Conservation (phyloP, 2,113 vertebrate species). For the Zapornia atra region DNA sequence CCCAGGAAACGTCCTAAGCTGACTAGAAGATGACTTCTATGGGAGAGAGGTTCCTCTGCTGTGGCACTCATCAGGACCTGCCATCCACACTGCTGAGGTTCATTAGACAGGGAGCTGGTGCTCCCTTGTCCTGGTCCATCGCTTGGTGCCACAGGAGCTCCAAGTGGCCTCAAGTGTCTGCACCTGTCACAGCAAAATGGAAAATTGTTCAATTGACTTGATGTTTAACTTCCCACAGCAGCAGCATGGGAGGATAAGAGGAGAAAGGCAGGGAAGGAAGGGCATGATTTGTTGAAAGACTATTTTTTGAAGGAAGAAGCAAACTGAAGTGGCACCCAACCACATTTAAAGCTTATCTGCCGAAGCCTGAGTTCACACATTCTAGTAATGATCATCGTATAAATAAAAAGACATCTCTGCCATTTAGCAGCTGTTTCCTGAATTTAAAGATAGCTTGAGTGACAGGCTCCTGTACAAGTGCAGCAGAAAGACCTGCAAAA, state of each 20-base stretch:
- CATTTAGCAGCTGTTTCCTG: slow-evolving; percentile 31
- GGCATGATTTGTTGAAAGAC: neutral
- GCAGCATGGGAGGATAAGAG: neutral
- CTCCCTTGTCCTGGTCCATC: neutral
- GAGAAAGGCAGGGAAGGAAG: neutral
- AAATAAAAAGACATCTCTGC: neutral
- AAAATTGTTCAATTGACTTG: neutral
- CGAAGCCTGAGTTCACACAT: neutral
- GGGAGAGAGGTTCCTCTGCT: neutral
- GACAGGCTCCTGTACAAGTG: neutral
- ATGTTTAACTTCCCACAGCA: neutral
- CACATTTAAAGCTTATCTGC: neutral
- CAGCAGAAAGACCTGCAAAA: neutral
- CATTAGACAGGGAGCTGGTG: neutral
- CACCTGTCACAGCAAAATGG: neutral
- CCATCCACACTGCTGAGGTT: neutral
- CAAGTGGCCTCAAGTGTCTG: neutral
- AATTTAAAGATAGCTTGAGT: neutral
- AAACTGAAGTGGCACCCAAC: neutral
- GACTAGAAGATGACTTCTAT: neutral
- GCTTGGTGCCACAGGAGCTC: neutral
- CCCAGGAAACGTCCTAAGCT: neutral
- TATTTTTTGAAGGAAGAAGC: neutral
- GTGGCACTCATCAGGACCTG: accelerated
- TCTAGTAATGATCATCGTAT: neutral